phyloP scores from a whole-genome alignment of 2,113 vertebrate genomes.

The Pseudolaguvia tuberculata region DNA sequence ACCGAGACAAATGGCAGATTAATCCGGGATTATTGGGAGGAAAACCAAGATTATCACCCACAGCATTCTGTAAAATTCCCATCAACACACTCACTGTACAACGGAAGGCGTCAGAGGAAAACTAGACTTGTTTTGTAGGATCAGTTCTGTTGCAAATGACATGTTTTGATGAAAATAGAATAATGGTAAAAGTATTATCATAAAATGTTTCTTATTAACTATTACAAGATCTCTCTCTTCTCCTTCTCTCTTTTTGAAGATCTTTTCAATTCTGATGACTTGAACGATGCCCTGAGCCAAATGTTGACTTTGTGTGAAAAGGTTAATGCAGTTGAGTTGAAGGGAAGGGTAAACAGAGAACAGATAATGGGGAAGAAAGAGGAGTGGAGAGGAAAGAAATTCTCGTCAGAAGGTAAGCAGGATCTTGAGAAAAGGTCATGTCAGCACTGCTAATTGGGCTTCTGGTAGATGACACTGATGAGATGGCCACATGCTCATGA shows the following conservation, averaged over 20 bases:
- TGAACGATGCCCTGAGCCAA: slow-evolving; percentile 38
- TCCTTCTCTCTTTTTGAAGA: background rate
- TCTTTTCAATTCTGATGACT: slow-evolving; percentile 46
- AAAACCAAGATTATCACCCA: slow-evolving; percentile 30
- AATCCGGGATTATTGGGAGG: slow-evolving; percentile 32
- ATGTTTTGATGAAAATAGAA: background rate
- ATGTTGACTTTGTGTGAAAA: slow-evolving; percentile 55
- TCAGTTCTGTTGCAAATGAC: slow-evolving; percentile 5
- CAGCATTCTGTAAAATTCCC: slow-evolving; percentile 21
- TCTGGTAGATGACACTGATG: slow-evolving; percentile 44
- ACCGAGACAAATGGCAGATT: slow-evolving; percentile 39
- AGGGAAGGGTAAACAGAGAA: slow-evolving; percentile 40
- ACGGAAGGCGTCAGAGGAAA: slow-evolving; percentile 20
- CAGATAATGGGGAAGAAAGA: slow-evolving; percentile 45
- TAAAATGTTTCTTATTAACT: slow-evolving; percentile 41
- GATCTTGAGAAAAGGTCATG: slow-evolving; percentile 40
- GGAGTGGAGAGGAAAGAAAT: slow-evolving; percentile 37
- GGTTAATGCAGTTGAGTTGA: slow-evolving; percentile 54
- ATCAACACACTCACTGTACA: background rate
- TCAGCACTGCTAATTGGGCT: slow-evolving; percentile 40
- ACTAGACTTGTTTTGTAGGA: slow-evolving; percentile 45
- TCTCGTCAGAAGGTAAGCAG: slow-evolving; percentile 16
- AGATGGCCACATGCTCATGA: slow-evolving; percentile 15
- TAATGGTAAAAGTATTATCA: slow-evolving; percentile 26
- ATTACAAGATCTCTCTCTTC: slow-evolving; percentile 38